Conservation (phyloP, 2,888 invertebrate species). For the Lasius fuliginosus region DNA sequence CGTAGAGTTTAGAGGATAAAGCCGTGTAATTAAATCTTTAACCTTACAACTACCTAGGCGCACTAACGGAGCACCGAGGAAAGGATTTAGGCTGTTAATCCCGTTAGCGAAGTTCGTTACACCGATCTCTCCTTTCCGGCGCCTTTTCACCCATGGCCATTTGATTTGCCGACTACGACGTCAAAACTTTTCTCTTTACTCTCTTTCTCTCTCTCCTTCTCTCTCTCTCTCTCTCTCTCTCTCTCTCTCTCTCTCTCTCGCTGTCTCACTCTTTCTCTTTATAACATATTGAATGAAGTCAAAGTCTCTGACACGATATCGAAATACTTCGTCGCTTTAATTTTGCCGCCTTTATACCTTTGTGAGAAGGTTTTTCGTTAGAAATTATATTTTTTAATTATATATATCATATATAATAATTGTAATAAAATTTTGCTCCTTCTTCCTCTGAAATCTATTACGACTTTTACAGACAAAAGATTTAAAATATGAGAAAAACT, state of each 20-base stretch:
- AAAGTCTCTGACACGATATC: constrained; percentile 35
- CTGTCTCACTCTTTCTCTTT: not conserved
- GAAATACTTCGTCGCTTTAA: constrained; percentile 39
- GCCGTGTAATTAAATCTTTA: constrained; percentile 75
- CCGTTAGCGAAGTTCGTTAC: constrained; percentile 76
- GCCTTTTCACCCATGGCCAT: constrained; percentile 64
- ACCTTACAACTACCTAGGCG: constrained; percentile 68
- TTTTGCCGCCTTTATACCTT: constrained; percentile 10
- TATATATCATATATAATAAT: constrained; percentile 34
- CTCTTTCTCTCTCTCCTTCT: constrained; percentile 32
- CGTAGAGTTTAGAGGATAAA: constrained; percentile 72
- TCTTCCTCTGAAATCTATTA: not conserved
- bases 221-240: not conserved
- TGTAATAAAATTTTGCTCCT: constrained; percentile 1
- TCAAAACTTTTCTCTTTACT: constrained; percentile 67
- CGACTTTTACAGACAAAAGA: not conserved
- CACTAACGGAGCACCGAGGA: constrained; percentile 52
- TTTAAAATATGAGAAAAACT: not conserved
- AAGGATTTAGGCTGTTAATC: constrained; percentile 74
- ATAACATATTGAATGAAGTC: constrained; percentile 47
- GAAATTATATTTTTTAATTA: constrained; percentile 30
- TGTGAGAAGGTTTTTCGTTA: not conserved
- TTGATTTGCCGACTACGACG: constrained; percentile 66
- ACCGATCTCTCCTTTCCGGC: constrained; percentile 71
- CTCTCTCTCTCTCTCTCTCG: not conserved